These are phyloP conservation scores for Calonectris borealis DNA, from an alignment of 2,113 vertebrate species.

Conservation along the genomic window DNA sequence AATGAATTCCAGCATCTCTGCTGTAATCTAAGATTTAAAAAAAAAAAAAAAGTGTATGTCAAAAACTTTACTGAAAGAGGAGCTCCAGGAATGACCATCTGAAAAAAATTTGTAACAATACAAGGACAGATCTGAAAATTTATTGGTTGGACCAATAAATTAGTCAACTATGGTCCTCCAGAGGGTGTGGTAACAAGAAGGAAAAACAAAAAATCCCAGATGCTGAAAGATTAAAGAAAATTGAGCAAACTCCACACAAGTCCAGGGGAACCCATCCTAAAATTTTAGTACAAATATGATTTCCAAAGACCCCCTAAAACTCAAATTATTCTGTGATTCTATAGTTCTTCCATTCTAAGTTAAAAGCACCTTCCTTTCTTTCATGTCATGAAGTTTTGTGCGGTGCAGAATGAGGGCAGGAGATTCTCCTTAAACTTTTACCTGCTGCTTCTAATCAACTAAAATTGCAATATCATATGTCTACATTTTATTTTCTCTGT, in stretches of 20 bases:
- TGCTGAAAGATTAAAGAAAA: not conserved
- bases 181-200: not conserved
- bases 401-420: not conserved
- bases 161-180: not conserved
- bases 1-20: not conserved
- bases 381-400: not conserved
- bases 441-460: not conserved
- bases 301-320: not conserved
- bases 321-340: not conserved
- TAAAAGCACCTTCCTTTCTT: not conserved
- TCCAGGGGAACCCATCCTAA: not conserved
- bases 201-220: not conserved
- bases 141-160: not conserved
- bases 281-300: not conserved
- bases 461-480: not conserved
- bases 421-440: not conserved
- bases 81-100: not conserved
- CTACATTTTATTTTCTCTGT: not conserved
- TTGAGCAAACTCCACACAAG: not conserved
- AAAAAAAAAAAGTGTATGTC: not conserved
- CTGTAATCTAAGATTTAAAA: not conserved
- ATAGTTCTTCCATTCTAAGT: not conserved
- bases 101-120: not conserved
- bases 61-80: not conserved
- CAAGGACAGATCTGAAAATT: not conserved